A percentile compares a stretch with the other conserved stretches of the same genome.
Conservation (phyloP, 2,888 invertebrate genomes). For the Cartodere bifasciata region DNA sequence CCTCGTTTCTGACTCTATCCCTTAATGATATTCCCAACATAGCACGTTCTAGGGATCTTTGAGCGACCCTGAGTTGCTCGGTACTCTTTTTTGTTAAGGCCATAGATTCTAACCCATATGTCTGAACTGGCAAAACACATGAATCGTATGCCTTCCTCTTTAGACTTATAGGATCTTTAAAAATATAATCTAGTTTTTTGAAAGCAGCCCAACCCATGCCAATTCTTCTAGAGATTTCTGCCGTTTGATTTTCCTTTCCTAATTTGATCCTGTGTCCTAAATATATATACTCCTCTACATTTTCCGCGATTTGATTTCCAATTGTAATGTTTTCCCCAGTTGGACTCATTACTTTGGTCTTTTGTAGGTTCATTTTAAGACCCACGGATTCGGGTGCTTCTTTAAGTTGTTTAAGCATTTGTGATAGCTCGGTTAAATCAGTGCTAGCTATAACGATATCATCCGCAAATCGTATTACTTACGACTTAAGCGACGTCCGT, state of each 20-base stretch:
- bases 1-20: neutral
- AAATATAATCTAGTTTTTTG: neutral
- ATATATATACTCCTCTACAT: too few species aligned
- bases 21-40: neutral
- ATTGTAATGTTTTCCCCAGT: too few species aligned
- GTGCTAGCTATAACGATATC: too few species aligned
- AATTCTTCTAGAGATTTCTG: neutral
- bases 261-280: neutral
- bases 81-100: neutral
- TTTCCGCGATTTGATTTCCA: too few species aligned
- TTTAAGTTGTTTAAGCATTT: too few species aligned
- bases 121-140: neutral
- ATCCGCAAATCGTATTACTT: too few species aligned
- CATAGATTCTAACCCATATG: conserved; percentile 1
- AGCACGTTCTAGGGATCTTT: neutral
- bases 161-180: neutral
- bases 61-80: neutral
- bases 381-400: too few species aligned
- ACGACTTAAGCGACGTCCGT: too few species aligned
- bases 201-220: neutral
- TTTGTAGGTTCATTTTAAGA: too few species aligned
- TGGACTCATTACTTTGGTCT: too few species aligned
- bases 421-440: too few species aligned
- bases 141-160: neutral
- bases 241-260: neutral